Percentiles rank a stretch among this genome's conserved stretches.
These are phyloP conservation scores for Trissolcus japonicus DNA, from an alignment of 2,888 invertebrate species.

Conservation along the genomic window DNA sequence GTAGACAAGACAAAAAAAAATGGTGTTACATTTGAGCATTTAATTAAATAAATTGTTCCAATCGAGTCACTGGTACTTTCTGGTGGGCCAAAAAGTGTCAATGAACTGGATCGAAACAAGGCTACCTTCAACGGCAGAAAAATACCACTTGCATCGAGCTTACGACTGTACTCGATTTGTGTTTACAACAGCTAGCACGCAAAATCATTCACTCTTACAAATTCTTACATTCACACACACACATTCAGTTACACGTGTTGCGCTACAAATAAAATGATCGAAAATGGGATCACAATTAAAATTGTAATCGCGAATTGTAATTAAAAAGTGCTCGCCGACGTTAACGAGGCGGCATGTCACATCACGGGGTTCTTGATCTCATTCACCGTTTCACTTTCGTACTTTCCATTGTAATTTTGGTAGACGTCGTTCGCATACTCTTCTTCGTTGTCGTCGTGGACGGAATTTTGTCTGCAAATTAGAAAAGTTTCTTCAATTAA, in stretches of 20 bases:
- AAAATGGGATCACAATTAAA: slow-evolving; percentile 23
- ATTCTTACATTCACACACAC: slow-evolving; percentile 5
- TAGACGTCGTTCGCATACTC: slow-evolving; percentile 39
- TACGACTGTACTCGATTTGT: slow-evolving; percentile 29
- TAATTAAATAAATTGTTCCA: slow-evolving; percentile 6
- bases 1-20: slow-evolving; percentile 10
- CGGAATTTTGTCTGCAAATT: slow-evolving; percentile 61
- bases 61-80: slow-evolving; percentile 8
- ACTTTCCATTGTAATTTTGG: slow-evolving; percentile 25
- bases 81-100: not conserved
- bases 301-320: slow-evolving; percentile 10
- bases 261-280: slow-evolving; percentile 30
- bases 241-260: not conserved
- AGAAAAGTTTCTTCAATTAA: not conserved
- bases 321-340: slow-evolving; percentile 16
- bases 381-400: slow-evolving; percentile 27
- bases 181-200: slow-evolving; percentile 11
- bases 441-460: slow-evolving; percentile 58
- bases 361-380: slow-evolving; percentile 30
- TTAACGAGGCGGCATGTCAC: slow-evolving; percentile 25
- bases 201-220: slow-evolving; percentile 8
- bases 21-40: slow-evolving; percentile 26
- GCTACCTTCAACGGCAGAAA: slow-evolving; percentile 41
- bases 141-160: slow-evolving; percentile 33
- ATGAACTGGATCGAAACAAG: slow-evolving; percentile 8